Base-by-base conservation (phyloP, 2,113 vertebrate genomes). In the Carollia perspicillata region DNA sequence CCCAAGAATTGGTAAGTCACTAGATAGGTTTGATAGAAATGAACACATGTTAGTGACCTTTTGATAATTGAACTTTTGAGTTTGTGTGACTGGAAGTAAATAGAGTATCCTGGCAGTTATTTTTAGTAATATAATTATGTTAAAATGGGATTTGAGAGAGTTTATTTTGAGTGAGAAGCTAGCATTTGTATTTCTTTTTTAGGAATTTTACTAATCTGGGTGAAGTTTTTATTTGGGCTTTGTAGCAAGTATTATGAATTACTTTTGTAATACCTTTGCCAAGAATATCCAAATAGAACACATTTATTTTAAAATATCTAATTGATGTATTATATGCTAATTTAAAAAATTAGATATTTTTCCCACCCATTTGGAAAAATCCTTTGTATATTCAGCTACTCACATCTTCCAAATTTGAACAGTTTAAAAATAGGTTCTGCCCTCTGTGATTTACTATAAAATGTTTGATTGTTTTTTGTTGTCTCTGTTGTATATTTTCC, bases 1-100 rank as follows among this genome's bases (percentile, higher is more conserved):
- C 1, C 86, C 98, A 90, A 98, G 98, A 97, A 93, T 44, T 95
- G 99, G 99, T 99, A 98, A 98, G 99, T 98, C 60, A 14, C 2
- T 55, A 33, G 95, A n/a, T 69, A 90, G 13, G 58, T 84, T 91
- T 97, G 75, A 37, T 72, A 77, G 75, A 60, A 95, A 51, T 75
- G 8, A 13, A 96, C 80, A 20, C 77, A 17, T 95, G 12, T 40
- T 79, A 87, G 68, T 33, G 65, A 4, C 14, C 74, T 80, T 90
- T 93, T 74, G 81, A 92, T 87, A 49, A 30, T 23, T 60, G 55
- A 96, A 42, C 23, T 86, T 79, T 77, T 86, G 6, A 20, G 35
- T 84, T 71, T 20, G n/a, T 84, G 30, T 80, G 14, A 63, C 8
- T 84, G 35, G 42, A 35, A 40, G 3, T 84, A 95, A 94, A 37